Percentiles rank a stretch among this genome's conserved stretches.
phyloP scores from a whole-genome alignment of 2,888 invertebrate genomes.

The Oscheius sp. region DNA sequence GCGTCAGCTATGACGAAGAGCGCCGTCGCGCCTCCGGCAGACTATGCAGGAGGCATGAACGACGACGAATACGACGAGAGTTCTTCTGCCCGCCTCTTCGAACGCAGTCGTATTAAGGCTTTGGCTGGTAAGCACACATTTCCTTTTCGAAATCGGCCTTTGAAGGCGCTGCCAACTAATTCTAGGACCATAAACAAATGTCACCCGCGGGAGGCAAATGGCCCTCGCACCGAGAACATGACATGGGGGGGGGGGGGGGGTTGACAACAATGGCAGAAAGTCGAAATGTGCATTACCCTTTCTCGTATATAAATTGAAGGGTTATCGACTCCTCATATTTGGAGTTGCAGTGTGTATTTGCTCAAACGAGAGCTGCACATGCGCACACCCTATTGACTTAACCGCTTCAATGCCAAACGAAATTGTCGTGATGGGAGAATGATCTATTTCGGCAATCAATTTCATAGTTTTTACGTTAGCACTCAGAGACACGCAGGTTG shows the following conservation, averaged over 20 bases:
- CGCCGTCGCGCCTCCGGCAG: slow-evolving; percentile 59
- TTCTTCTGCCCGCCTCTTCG: slow-evolving; percentile 97
- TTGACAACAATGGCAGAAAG: slow-evolving; percentile 13
- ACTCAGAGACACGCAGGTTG: too few relatives aligned
- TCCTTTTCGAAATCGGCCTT: not conserved
- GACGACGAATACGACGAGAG: slow-evolving; percentile 92
- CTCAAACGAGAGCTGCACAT: slow-evolving; percentile 30
- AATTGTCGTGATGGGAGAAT: not conserved
- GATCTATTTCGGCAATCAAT: too few relatives aligned
- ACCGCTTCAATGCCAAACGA: slow-evolving; percentile 20
- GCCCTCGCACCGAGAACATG: slow-evolving; percentile 3
- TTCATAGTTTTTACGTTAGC: too few relatives aligned
- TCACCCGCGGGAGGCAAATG: slow-evolving; percentile 21
- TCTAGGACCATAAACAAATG: slow-evolving; percentile 31
- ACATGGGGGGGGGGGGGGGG: slow-evolving; percentile 8
- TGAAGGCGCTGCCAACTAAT: slow-evolving; percentile 26
- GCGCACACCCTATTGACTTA: slow-evolving; percentile 27
- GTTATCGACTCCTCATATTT: slow-evolving; percentile 24
- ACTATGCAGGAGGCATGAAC: slow-evolving; percentile 46
- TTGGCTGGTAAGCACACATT: slow-evolving; percentile 82
- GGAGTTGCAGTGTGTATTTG: slow-evolving; percentile 28
- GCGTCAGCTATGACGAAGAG: slow-evolving; percentile 60
- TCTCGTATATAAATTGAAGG: not conserved
- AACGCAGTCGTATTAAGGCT: slow-evolving; percentile 98
- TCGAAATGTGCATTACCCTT: slow-evolving; percentile 10